Evolutionary conservation across 2,797 vertebrate species (phyloP), one percentile per base, ranked within the genome.

Genomic region (Tokudaia muenninki): DNA sequence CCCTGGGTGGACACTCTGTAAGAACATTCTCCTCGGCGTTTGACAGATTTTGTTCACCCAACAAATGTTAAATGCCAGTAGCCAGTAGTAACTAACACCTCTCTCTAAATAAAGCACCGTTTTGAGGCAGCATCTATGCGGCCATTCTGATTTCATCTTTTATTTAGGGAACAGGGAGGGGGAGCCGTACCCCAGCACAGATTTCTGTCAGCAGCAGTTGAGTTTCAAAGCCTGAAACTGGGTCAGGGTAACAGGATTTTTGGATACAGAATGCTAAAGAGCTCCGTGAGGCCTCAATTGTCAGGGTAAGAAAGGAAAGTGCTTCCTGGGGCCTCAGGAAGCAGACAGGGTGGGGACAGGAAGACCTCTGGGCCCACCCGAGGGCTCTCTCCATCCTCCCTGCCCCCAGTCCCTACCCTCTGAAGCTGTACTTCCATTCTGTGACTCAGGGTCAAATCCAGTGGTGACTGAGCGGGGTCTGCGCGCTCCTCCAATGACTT

Each of bases 61-160:
- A 95, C 96, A 97, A 97, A 98, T 97, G 97, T 94, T 97, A 97
- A 97, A 93, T 95, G 93, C 97, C 97, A 97, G 95, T 97, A 97
- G 92, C 97, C 97, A 97, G 93, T 96, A 97, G 97, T 97, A 97
- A 95, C 95, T 92, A 95, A 94, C 96, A 97, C 96, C 93, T 88
- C 91, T 93, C 97, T 96, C 95, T 96, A 97, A 97, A 98, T 97
- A 96, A 95, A 97, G 92, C 90, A 92, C 97, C 97, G 94, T 97
- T 98, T 96, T 95, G 94, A 97, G 97, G 87, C 70, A 81, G 91
- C 75, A 88, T 95, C 94, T 96, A 87, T 91, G 97, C 93, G 94
- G 52, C 92, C 96, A 96, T 96, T 96, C 91, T 97, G 95, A 97
- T 97, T 98, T 97, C 94, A 97, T 97, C 90, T 96, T 97, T 97